Evolutionary conservation across 2,888 invertebrate genomes (phyloP), one percentile per base, ranked within the genome.

Genomic region (Melinaea menophilus): DNA sequence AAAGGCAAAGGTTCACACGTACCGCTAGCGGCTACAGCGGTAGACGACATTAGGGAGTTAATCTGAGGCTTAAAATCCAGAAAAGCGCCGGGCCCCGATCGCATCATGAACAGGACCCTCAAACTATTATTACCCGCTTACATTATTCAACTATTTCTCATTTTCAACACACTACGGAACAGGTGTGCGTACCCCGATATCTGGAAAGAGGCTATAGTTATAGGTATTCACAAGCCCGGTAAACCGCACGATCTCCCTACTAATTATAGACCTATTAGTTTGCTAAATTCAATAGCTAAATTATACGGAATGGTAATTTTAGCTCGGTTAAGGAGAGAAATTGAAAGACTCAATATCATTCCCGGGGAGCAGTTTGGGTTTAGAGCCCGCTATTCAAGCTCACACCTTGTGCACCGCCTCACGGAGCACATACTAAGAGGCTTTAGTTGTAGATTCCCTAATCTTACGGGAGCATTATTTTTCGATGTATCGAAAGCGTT

Each of bases 301-400:
- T 4, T 59, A 4, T 65, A 55, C 11, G 62, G 59, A 45, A 51
- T 34, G 3, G 31, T 62, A 2, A 37, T 59, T 31, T 22, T 60
- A 22, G 11, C 2, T 1, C 46, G 60, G 9, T 31, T 64, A 3
- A 61, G 55, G 11, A 12, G 5, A 5, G n/a, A 46, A 12, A 7
- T 61, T n/a, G 11, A 33, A 31, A 41, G 37, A 34, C 46, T 56
- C 2, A 57, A 56, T 2, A 45, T 71, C 0, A 13, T 69, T 2
- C 45, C 45, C 0, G 56, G 65, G 7, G 68, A 71, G 47, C 67
- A 71, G 33, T 70, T 70, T 31, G 69, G 66, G 3, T 69, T 69
- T 13, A 48, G 67, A 31, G 12, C 62, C 34, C 37, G 33, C 3
- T 65, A 67, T 35, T 66, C 60, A 0, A 64, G 66, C 9, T 22